Conservation (phyloP, 2,888 invertebrate genomes). For the Idaea aversata region DNA sequence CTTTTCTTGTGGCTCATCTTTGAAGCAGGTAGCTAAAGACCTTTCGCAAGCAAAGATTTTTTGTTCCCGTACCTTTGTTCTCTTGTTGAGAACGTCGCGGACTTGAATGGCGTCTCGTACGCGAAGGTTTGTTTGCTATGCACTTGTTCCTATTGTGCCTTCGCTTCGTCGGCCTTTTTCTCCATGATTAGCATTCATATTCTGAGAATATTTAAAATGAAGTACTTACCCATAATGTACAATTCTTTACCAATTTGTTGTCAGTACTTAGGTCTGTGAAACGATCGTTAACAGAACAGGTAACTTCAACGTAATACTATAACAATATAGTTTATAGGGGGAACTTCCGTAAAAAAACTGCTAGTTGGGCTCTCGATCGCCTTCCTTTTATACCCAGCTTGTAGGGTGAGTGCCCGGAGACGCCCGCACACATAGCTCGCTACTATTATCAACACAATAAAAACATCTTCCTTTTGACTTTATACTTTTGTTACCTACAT, state of each 20-base stretch:
- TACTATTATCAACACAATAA: conserved; percentile 38
- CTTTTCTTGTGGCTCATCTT: conserved; percentile 44
- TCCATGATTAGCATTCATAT: conserved; percentile 22
- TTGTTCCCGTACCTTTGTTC: conserved; percentile 55
- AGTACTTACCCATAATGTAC: not conserved
- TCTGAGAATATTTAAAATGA: conserved; percentile 18
- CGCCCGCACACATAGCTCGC: conserved; percentile 39
- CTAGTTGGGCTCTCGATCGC: conserved; percentile 28
- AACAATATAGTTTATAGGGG: conserved; percentile 24
- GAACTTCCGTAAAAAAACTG: conserved; percentile 38
- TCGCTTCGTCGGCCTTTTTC: conserved; percentile 33
- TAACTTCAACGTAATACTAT: conserved; percentile 6
- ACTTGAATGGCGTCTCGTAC: conserved; percentile 46
- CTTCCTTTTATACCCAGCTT: conserved; percentile 24
- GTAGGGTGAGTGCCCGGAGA: conserved; percentile 52
- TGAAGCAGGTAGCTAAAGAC: conserved; percentile 67
- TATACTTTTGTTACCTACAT: conserved; percentile 39
- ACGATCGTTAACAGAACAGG: not conserved
- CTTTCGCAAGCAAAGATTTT: conserved; percentile 58
- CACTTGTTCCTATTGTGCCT: conserved; percentile 48
- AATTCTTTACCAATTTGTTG: not conserved
- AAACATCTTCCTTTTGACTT: conserved; percentile 45
- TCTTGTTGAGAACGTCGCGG: conserved; percentile 31
- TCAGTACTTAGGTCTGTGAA: not conserved
- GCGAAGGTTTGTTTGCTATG: conserved; percentile 43